Base-by-base conservation (phyloP, 1,140 invertebrate species). In the Bombus terrestris region DNA sequence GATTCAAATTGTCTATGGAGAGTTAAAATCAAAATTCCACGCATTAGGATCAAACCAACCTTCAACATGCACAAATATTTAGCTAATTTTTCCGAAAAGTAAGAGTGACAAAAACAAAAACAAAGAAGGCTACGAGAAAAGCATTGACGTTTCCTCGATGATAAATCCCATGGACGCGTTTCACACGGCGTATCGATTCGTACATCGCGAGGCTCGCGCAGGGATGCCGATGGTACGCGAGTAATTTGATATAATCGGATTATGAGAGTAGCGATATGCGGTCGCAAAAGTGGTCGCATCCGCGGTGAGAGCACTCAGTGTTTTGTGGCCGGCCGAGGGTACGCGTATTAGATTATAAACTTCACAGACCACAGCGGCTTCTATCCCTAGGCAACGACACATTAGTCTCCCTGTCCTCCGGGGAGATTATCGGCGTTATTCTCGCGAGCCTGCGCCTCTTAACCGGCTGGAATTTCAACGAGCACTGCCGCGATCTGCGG, bases 261-360 rank as follows among this genome's bases (percentile, higher is more conserved):
- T 95, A 94, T 92, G 91, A 93, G 81, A 85, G 89, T 89, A 89
- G 91, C 88, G 90, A 92, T 93, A 91, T 91, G 91, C 91, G 90
- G 89, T 92, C 91, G 89, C 91, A 93, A 94, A 90, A 95, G 93
- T 94, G 93, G 91, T 91, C 81, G 92, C 89, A 82, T 90, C 86
- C 88, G 93, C 91, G 92, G 93, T 90, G 86, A 93, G 91, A 95
- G 92, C 94, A 94, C 93, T 95, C 93, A 93, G 91, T 93, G 90
- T 92, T 88, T 93, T 93, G 92, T 81, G 91, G 92, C 83, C 90
- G 88, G 90, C 35, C 2, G 81, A 78, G 87, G 91, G 88, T 91
- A 83, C 88, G 91, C 91, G 92, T 93, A 95, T 95, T 95, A 93
- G 93, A 95, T 95, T 95, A 95, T 94, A 92, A 95, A 95, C 93